Base-by-base conservation (phyloP, 2,797 vertebrate genomes). In the Phalloptychus januarius region DNA sequence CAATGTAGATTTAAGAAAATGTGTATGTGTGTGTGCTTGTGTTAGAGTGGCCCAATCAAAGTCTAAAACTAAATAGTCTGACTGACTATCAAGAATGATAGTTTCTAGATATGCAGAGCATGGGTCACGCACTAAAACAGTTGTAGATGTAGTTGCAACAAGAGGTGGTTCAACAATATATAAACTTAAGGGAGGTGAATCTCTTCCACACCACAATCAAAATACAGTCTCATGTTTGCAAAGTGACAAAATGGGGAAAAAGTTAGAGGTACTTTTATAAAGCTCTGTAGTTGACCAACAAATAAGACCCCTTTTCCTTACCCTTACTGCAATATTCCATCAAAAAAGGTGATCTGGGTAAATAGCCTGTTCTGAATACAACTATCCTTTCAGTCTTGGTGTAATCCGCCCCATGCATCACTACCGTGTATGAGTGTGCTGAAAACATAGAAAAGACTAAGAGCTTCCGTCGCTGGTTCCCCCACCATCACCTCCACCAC, bases 361-460 rank as follows among this genome's bases (percentile, higher is more conserved):
- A 85, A 79, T 67, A n/a, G 33, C 33, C 8, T 70, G 65, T 74
- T 67, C n/a, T 70, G 46, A 18, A 71, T 20, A 16, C 50, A 80
- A 61, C 28, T 58, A 71, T 48, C 36, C 50, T 46, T 75, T 75
- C 44, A 79, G 48, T 89, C 79, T 85, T 75, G 76, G 50, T 89
- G 77, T 92, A 88, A 92, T 91, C 88, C 78, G 84, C 76, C 75
- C 69, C 86, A 44, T 87, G 87, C 80, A 85, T 93, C 86, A 90
- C 77, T 52, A 75, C 72, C 65, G 72, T 65, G 76, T 52, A 85
- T 40, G 52, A 85, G 76, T 85, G 78, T 69, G 50, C 63, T 85
- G 77, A 86, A 80, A 87, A 83, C 81, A 84, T 75, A 87, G 77
- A 88, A 89, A 52, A 92, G 81, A 84, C 82, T 83, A 76, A 85